Percentiles rank a stretch among this genome's conserved stretches.
These are phyloP conservation scores for Eulithis prunata DNA, from an alignment of 2,888 invertebrate genomes.

Conservation along the genomic window DNA sequence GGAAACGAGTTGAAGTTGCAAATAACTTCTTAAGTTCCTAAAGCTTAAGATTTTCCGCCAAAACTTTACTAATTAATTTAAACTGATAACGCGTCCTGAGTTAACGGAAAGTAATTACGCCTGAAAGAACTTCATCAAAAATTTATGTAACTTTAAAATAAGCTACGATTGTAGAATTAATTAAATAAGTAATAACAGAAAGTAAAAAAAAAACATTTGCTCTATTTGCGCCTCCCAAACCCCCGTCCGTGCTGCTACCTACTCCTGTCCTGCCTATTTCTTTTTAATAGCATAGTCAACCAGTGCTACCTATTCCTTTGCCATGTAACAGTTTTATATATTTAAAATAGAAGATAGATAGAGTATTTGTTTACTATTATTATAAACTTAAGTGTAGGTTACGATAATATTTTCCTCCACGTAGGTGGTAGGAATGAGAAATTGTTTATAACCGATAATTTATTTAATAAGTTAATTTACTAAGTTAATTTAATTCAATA, in stretches of 20 bases:
- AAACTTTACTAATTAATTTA: conserved; percentile 40
- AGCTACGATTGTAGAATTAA: background rate
- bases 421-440: conserved; percentile 45
- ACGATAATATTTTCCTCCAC: conserved; percentile 52
- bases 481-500: too few species aligned
- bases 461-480: too few species aligned
- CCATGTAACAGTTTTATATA: too few species aligned
- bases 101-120: conserved; percentile 34
- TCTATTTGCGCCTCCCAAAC: too few species aligned
- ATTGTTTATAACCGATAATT: conserved; percentile 25
- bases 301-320: too few species aligned
- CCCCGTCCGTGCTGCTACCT: too few species aligned
- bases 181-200: too few species aligned
- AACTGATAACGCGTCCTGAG: conserved; percentile 30
- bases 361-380: conserved; percentile 61
- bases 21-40: background rate
- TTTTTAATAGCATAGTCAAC: too few species aligned
- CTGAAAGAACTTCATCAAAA: conserved; percentile 30
- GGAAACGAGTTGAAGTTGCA: background rate
- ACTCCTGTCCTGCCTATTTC: too few species aligned
- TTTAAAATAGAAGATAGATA: background rate
- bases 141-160: conserved; percentile 11
- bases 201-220: too few species aligned
- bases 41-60: conserved; percentile 29
- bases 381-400: conserved; percentile 15